phyloP scores from a whole-genome alignment of 1,140 invertebrate species.

The Diprion similis region DNA sequence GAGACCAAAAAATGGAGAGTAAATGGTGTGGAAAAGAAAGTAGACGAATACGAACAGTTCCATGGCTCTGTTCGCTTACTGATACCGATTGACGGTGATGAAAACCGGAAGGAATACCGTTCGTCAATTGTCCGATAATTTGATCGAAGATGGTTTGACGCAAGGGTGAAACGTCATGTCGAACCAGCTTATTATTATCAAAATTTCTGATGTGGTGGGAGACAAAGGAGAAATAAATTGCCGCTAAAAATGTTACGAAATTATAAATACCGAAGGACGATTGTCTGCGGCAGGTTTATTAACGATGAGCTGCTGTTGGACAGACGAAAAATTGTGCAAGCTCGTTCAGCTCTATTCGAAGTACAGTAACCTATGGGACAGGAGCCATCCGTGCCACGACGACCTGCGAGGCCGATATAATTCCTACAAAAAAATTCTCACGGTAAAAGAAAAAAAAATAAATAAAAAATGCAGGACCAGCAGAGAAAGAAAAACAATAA shows the following conservation, averaged over 20 bases:
- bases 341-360: conserved; percentile 18
- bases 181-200: conserved; percentile 9
- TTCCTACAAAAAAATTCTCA: conserved; percentile 20
- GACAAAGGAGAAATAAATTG: neutral
- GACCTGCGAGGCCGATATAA: conserved; percentile 16
- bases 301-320: conserved; percentile 12
- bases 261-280: neutral
- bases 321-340: conserved; percentile 21
- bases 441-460: conserved; percentile 9
- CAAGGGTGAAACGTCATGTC: conserved; percentile 17
- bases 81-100: too few species aligned
- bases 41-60: too few species aligned
- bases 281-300: neutral
- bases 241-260: neutral
- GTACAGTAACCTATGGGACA: conserved; percentile 24
- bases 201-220: conserved; percentile 20
- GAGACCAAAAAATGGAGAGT: too few species aligned
- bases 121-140: conserved; percentile 20
- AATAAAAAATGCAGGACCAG: neutral
- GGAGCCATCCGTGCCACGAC: conserved; percentile 15
- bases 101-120: neutral
- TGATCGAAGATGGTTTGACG: conserved; percentile 11
- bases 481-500: neutral
- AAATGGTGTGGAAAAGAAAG: too few species aligned
- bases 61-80: too few species aligned